Conservation (phyloP, 2,797 vertebrate species). For the Coregonus sp. region DNA sequence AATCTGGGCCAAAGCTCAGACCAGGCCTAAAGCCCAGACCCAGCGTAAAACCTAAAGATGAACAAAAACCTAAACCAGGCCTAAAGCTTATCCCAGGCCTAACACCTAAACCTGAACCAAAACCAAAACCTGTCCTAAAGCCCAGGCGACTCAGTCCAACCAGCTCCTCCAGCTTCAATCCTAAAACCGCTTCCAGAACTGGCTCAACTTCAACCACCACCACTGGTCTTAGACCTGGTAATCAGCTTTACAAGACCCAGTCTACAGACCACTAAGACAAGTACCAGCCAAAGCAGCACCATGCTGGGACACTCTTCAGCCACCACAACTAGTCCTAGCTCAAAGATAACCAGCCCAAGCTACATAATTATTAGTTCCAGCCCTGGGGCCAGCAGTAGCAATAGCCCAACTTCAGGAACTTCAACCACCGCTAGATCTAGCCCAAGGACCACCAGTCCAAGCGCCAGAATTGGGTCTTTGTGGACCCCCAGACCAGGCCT, state of each 20-base stretch:
- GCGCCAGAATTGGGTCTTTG: constrained; percentile 33
- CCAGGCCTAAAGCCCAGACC: background rate
- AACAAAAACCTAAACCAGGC: too few species aligned
- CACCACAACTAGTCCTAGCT: background rate
- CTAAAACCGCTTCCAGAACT: background rate
- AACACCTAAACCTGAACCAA: background rate
- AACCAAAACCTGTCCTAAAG: background rate
- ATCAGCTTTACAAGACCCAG: background rate
- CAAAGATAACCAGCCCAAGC: constrained; percentile 18
- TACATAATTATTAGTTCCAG: constrained; percentile 13
- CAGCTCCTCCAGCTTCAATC: background rate
- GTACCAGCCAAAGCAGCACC: background rate
- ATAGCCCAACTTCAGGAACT: constrained; percentile 16
- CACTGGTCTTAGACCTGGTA: background rate
- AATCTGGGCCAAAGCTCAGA: background rate
- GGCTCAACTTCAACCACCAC: background rate
- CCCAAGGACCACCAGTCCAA: constrained; percentile 30
- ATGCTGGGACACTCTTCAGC: background rate
- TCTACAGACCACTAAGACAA: background rate
- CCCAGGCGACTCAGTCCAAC: background rate
- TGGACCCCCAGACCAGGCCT: constrained; percentile 6
- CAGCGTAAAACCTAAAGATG: background rate
- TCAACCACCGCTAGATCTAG: constrained; percentile 20
- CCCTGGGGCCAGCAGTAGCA: background rate
- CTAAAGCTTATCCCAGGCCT: background rate